Evolutionary conservation across 1,140 invertebrate species (phyloP).

Genomic region (Olivierus martensii): DNA sequence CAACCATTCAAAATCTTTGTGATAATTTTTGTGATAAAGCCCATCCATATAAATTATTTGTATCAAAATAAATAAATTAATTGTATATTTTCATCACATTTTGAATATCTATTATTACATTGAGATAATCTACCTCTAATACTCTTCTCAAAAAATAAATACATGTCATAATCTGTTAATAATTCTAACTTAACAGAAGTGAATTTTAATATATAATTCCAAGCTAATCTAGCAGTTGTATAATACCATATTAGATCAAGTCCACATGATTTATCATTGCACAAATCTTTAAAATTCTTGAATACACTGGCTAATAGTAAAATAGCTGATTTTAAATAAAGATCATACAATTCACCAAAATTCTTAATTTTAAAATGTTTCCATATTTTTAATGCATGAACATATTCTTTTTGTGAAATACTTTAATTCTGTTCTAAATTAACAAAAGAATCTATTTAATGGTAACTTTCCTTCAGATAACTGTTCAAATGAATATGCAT

Average conservation of each 20-base stretch:
- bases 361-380: slow-evolving; percentile 19
- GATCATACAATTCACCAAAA: slow-evolving; percentile 3
- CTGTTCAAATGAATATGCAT: too few species aligned
- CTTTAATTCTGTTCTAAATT: too few species aligned
- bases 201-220: neutral
- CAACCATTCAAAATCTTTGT: slow-evolving; percentile 12
- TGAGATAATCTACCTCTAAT: neutral
- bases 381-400: slow-evolving; percentile 19
- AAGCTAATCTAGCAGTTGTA: slow-evolving; percentile 1
- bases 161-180: slow-evolving; percentile 6
- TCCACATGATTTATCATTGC: slow-evolving; percentile 3
- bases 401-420: neutral
- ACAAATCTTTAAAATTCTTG: slow-evolving; percentile 21
- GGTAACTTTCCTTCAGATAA: too few species aligned
- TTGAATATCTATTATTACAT: neutral
- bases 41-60: slow-evolving; percentile 21
- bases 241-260: slow-evolving; percentile 5
- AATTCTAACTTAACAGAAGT: slow-evolving; percentile 3
- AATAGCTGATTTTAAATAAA: slow-evolving; percentile 17
- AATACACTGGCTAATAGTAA: slow-evolving; percentile 21
- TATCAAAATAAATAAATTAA: slow-evolving; percentile 22
- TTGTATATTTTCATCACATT: neutral
- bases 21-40: slow-evolving; percentile 14
- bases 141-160: slow-evolving; percentile 5
- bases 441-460: too few species aligned